phyloP scores from a whole-genome alignment of 2,888 invertebrate genomes.

The Drosophila austrosaltans region DNA sequence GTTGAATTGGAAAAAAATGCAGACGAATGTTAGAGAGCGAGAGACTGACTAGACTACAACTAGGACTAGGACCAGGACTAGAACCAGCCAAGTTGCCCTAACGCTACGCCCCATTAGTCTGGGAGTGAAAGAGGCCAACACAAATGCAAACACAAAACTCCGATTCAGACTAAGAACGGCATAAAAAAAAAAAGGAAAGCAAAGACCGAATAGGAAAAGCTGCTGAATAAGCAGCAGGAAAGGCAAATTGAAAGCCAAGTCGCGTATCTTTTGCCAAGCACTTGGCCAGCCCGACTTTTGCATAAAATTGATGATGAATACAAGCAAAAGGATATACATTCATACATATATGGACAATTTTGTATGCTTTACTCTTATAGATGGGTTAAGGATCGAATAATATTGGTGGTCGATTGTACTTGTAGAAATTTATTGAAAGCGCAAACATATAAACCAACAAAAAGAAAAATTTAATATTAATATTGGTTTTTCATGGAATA shows the following conservation, averaged over 20 bases:
- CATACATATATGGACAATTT: slow-evolving; percentile 16
- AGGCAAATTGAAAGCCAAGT: slow-evolving; percentile 29
- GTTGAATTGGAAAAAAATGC: slow-evolving; percentile 41
- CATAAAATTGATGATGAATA: slow-evolving; percentile 33
- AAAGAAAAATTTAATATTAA: not conserved
- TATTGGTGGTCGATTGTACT: slow-evolving; percentile 1
- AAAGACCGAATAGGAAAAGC: slow-evolving; percentile 5
- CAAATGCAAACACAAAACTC: slow-evolving; percentile 21
- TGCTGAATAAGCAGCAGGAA: slow-evolving; percentile 32
- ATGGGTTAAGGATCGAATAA: not conserved
- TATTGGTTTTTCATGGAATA: not conserved
- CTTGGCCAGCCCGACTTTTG: slow-evolving; percentile 28
- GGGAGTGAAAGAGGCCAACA: slow-evolving; percentile 25
- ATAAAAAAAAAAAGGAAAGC: not conserved
- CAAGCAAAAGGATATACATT: slow-evolving; percentile 8
- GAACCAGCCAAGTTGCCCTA: not conserved
- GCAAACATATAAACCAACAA: slow-evolving; percentile 9
- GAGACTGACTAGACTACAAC: not conserved
- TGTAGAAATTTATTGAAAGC: slow-evolving; percentile 23
- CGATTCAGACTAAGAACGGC: slow-evolving; percentile 10
- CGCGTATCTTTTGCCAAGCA: slow-evolving; percentile 31
- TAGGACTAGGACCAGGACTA: not conserved
- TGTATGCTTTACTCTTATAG: slow-evolving; percentile 12
- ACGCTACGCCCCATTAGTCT: slow-evolving; percentile 41
- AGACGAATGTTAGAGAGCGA: slow-evolving; percentile 10